A percentile compares a stretch with the other conserved stretches of the same genome.
Conservation (phyloP, 1,140 invertebrate genomes). For the Triops longicaudatus region DNA sequence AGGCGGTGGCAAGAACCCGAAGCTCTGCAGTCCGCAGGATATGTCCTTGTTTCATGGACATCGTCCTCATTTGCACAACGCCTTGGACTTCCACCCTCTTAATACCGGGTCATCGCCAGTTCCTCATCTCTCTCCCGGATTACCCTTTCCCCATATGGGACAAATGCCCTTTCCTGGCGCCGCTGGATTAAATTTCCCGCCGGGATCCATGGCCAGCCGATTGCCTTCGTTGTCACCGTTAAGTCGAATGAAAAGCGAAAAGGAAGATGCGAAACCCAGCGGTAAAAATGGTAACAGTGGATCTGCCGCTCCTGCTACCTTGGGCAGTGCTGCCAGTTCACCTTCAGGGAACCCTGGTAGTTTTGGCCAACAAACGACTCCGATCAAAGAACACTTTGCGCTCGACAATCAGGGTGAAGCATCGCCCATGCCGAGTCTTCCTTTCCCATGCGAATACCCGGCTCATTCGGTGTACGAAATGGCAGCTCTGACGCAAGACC, state of each 20-base stretch:
- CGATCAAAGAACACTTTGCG: background rate
- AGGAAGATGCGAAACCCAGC: background rate
- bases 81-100: background rate
- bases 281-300: background rate
- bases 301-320: background rate
- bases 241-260: background rate
- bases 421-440: background rate
- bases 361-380: background rate
- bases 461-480: slow-evolving; percentile 84
- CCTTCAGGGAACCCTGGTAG: background rate
- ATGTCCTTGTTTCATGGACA: slow-evolving; percentile 15
- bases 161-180: background rate
- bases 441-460: slow-evolving; percentile 41
- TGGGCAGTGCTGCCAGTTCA: background rate
- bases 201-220: background rate
- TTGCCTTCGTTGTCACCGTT: slow-evolving; percentile 2
- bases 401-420: background rate
- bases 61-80: slow-evolving; percentile 14
- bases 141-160: slow-evolving; percentile 6
- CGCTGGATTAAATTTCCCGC: background rate
- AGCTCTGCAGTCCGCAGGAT: background rate
- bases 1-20: slow-evolving; percentile 3
- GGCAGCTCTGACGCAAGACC: slow-evolving; percentile 88
- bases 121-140: background rate
- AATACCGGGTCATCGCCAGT: background rate